Evolutionary conservation across 2,113 vertebrate genomes (phyloP).

Genomic region (Saccopteryx leptura): DNA sequence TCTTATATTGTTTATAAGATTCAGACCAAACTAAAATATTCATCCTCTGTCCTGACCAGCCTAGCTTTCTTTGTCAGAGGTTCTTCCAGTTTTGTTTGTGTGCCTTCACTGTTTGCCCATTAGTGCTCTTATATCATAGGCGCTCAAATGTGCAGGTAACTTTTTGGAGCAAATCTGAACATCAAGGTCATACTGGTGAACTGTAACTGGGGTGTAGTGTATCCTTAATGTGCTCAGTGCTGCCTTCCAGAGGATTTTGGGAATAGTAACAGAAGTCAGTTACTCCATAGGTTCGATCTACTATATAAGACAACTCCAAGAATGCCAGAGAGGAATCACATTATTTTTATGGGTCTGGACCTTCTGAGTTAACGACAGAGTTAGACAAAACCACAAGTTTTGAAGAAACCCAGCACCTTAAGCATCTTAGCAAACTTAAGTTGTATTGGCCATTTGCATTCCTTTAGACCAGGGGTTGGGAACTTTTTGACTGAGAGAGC

Average conservation of each 20-base stretch:
- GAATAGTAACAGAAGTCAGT: not conserved
- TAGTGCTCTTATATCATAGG: not conserved
- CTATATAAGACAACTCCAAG: not conserved
- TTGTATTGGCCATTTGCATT: not conserved
- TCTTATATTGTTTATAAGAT: not conserved
- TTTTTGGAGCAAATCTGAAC: not conserved
- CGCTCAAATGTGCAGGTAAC: not conserved
- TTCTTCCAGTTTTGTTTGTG: not conserved
- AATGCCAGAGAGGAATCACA: not conserved
- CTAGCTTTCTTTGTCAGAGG: not conserved
- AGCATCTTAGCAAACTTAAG: conserved; percentile 15
- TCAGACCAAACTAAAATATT: conserved; percentile 17
- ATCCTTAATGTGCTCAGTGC: not conserved
- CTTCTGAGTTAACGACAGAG: conserved; percentile 29
- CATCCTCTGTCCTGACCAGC: not conserved
- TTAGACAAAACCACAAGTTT: conserved; percentile 59
- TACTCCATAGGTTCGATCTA: not conserved
- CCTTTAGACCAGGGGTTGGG: not conserved
- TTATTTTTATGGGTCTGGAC: conserved; percentile 40
- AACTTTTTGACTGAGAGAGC: too few species aligned
- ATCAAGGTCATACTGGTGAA: not conserved
- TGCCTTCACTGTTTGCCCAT: not conserved
- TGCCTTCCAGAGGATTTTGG: not conserved
- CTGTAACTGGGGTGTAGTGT: not conserved
- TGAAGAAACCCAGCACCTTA: conserved; percentile 21